Conservation (phyloP, 2,888 invertebrate genomes). For the Meteorus cinctellus region DNA sequence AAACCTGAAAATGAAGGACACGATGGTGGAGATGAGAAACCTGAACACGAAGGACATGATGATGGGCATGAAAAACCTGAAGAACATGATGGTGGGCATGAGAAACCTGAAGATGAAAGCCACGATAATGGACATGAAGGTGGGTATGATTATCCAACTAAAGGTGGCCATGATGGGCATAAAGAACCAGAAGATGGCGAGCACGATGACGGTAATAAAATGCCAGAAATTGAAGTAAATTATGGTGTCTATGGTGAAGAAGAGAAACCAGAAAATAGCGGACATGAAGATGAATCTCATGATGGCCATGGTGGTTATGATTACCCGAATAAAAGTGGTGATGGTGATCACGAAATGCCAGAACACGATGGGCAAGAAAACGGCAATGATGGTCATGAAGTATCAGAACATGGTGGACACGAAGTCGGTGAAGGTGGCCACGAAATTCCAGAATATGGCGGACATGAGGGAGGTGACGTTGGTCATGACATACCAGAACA, state of each 20-base stretch:
- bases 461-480: too few species aligned
- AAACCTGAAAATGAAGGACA: too few species aligned
- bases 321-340: too few species aligned
- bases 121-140: not conserved
- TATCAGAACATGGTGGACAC: not conserved
- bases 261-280: not conserved
- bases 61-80: conserved; percentile 20
- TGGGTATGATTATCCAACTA: conserved; percentile 1
- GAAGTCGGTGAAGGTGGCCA: not conserved
- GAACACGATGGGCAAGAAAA: not conserved
- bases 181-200: not conserved
- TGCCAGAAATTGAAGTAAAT: not conserved
- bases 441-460: too few species aligned
- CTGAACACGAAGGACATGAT: not conserved
- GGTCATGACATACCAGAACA: too few species aligned
- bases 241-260: not conserved
- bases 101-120: too few species aligned
- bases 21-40: not conserved
- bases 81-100: not conserved
- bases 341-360: too few species aligned
- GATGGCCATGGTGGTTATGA: too few species aligned
- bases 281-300: too few species aligned
- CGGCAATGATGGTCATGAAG: not conserved
- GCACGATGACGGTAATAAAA: too few species aligned
- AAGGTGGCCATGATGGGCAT: conserved; percentile 1